A percentile compares a stretch with the other conserved stretches of the same genome.
phyloP scores from a whole-genome alignment of 2,797 vertebrate species.

The Falco berigora region DNA sequence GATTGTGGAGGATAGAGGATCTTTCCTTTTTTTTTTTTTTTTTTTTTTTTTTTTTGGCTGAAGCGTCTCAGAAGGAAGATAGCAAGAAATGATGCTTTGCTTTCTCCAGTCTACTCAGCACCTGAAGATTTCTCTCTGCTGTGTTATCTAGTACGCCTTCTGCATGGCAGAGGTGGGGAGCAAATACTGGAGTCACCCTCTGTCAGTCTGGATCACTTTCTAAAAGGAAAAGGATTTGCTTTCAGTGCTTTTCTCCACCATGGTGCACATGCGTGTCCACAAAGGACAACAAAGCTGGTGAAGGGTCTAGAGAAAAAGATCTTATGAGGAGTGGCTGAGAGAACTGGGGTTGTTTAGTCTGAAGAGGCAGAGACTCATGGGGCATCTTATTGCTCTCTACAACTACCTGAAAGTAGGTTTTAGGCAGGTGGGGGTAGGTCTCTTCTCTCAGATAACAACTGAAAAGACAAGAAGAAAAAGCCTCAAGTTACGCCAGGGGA shows the following conservation, averaged over 20 bases:
- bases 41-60: not conserved
- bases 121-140: not conserved
- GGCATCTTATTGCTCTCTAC: too few relatives aligned
- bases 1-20: not conserved
- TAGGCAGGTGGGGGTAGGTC: too few relatives aligned
- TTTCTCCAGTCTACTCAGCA: not conserved
- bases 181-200: not conserved
- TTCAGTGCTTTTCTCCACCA: not conserved
- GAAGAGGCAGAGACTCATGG: too few relatives aligned
- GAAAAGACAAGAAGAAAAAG: too few relatives aligned
- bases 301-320: too few relatives aligned
- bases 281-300: too few relatives aligned
- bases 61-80: not conserved
- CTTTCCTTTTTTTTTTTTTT: not conserved
- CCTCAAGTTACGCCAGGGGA: too few relatives aligned
- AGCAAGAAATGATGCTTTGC: not conserved
- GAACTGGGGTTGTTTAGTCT: too few relatives aligned
- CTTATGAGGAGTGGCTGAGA: too few relatives aligned
- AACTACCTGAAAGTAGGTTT: too few relatives aligned
- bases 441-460: too few relatives aligned
- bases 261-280: too few relatives aligned
- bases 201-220: not conserved
- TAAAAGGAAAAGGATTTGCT: not conserved
- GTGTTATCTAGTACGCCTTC: not conserved
- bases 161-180: not conserved